phyloP scores from a whole-genome alignment of 2,888 invertebrate genomes.

The Nasonovia ribisnigri region DNA sequence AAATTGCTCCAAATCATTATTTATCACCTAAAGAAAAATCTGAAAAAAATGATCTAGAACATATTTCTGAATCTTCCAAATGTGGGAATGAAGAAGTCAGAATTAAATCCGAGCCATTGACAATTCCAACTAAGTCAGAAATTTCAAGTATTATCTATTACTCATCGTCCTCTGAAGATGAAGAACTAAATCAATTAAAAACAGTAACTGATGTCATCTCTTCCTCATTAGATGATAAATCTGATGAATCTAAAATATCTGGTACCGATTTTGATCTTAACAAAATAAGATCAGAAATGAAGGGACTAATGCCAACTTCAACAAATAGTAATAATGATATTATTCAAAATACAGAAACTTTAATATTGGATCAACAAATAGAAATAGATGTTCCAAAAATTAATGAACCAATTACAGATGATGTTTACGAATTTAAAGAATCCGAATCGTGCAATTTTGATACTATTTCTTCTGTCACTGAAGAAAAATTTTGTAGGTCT shows the following conservation, averaged over 20 bases:
- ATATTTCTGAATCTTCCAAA: background rate
- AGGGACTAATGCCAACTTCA: slow-evolving; percentile 6
- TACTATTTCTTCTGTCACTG: slow-evolving; percentile 18
- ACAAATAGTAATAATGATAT: background rate
- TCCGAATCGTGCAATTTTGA: slow-evolving; percentile 86
- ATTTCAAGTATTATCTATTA: background rate
- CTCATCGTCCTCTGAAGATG: background rate
- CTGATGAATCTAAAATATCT: slow-evolving; percentile 27
- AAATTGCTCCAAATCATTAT: slow-evolving; percentile 36
- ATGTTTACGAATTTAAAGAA: slow-evolving; percentile 90
- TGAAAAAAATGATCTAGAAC: background rate
- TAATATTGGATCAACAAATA: background rate
- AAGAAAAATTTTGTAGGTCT: slow-evolving; percentile 61
- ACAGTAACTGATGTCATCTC: background rate
- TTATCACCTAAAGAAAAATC: slow-evolving; percentile 37
- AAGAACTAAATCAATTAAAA: background rate
- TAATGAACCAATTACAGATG: slow-evolving; percentile 70
- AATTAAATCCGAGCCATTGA: background rate
- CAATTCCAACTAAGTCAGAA: background rate
- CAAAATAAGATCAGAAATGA: slow-evolving; percentile 56
- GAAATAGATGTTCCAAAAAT: slow-evolving; percentile 38
- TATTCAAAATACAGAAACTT: background rate
- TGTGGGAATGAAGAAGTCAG: background rate
- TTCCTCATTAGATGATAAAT: background rate
- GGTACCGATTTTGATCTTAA: slow-evolving; percentile 60